A percentile compares a stretch with the other conserved stretches of the same genome.
phyloP scores from a whole-genome alignment of 1,140 invertebrate species.

The Drosophila littoralis region DNA sequence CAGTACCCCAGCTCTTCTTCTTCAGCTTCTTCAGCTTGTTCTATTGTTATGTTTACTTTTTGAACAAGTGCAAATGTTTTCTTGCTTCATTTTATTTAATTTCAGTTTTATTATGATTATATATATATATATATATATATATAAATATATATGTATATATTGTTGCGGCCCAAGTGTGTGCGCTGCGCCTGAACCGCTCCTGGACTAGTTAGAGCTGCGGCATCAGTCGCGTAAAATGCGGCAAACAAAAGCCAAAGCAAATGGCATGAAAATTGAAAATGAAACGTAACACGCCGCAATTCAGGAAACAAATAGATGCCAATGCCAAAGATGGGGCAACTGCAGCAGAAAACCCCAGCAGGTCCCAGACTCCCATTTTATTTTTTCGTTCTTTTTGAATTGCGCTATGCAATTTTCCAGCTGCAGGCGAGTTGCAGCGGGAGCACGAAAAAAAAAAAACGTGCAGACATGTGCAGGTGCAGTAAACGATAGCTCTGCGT shows the following conservation, averaged over 20 bases:
- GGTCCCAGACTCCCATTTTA: too few species aligned
- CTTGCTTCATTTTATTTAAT: constrained; percentile 75
- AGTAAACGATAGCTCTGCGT: constrained; percentile 67
- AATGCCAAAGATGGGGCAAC: constrained; percentile 21
- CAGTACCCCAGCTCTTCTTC: background rate
- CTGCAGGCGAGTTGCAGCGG: constrained; percentile 16
- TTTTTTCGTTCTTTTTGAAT: background rate
- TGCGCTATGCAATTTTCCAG: constrained; percentile 62
- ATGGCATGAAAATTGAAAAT: constrained; percentile 77
- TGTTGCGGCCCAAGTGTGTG: background rate
- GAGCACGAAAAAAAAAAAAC: constrained; percentile 32
- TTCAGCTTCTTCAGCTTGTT: constrained; percentile 20
- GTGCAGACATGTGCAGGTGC: constrained; percentile 70
- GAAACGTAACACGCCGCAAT: constrained; percentile 72
- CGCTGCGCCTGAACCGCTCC: background rate
- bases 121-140: background rate
- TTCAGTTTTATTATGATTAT: constrained; percentile 81
- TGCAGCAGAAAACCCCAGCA: constrained; percentile 2
- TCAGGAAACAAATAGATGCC: constrained; percentile 66
- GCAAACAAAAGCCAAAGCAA: constrained; percentile 49
- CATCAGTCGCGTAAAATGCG: constrained; percentile 11
- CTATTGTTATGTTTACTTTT: constrained; percentile 55
- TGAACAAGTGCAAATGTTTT: constrained; percentile 75
- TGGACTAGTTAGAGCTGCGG: background rate
- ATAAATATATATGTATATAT: too few species aligned